Base-by-base conservation (phyloP, 2,797 vertebrate genomes). In the Pampus argenteus region DNA sequence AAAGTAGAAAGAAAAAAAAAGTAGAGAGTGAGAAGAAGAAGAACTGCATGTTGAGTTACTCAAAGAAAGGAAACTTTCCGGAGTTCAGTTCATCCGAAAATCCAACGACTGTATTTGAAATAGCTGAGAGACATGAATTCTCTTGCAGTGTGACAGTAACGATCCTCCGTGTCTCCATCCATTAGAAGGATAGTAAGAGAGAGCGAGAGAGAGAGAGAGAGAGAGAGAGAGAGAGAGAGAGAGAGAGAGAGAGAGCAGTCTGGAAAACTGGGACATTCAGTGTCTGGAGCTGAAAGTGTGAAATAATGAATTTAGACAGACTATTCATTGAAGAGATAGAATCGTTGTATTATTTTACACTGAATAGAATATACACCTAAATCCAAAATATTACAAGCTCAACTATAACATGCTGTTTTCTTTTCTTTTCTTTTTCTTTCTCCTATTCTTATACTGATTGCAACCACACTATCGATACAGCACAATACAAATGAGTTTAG, bases 241-340 rank as follows among this genome's bases (percentile, higher is more conserved):
- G 6, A 31, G 29, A 8, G 29, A 8, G 29, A 13, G 9, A 47
- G 6, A 55, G 34, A 51, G 15, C 60, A 40, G 55, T 31, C 15
- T 65, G 34, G 20, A 52, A 52, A 71, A 78, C 31, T 65, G 49
- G 73, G 61, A 68, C 64, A 42, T 36, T 40, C 13, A 48, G 22
- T 9, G 9, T 68, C 28, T 44, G 18, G 9, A 56, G n/a, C 2
- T 47, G 42, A 4, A 52, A 36, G 15, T 48, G n/a, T 47, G 10
- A 69, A 66, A 67, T 44, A 44, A 38, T 71, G 28, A 66, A 28
- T 48, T 70, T 25, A 38, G 18, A 71, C 25, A 34, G n/a, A 74
- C 28, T 40, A 55, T 45, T 38, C 56, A 48, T 13, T 44, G 17
- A 65, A 17, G 22, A 29, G 15, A 67, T 7, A 10, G n/a, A 63